phyloP scores from a whole-genome alignment of 2,113 vertebrate genomes.

The Phyllopteryx taeniolatus region DNA sequence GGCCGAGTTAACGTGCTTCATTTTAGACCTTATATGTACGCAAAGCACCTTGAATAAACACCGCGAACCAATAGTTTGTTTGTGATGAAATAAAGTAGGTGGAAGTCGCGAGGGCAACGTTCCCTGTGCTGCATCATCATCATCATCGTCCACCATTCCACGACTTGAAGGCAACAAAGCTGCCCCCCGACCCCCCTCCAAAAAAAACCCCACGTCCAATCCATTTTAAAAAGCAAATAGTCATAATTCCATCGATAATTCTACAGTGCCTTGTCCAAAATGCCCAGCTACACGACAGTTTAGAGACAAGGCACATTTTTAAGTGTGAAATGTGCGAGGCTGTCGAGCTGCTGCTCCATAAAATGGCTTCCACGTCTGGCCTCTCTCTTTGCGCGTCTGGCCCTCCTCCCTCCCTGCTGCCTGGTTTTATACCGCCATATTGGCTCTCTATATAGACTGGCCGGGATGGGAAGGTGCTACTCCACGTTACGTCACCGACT shows the following conservation, averaged over 20 bases:
- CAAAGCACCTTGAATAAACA: slow-evolving; percentile 71
- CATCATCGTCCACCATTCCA: slow-evolving; percentile 70
- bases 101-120: slow-evolving; percentile 1
- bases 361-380: slow-evolving; percentile 75
- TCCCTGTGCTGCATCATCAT: slow-evolving; percentile 43
- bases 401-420: slow-evolving; percentile 85
- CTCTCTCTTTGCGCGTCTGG: slow-evolving; percentile 77
- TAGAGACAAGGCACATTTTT: background rate
- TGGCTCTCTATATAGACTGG: slow-evolving; percentile 98
- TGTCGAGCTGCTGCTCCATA: slow-evolving; percentile 55
- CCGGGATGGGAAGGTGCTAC: slow-evolving; percentile 96
- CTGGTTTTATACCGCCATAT: slow-evolving; percentile 95
- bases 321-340: background rate
- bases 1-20: background rate
- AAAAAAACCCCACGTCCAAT: slow-evolving; percentile 30
- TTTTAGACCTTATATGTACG: slow-evolving; percentile 41
- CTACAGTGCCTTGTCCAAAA: background rate
- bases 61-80: slow-evolving; percentile 42
- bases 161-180: slow-evolving; percentile 30
- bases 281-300: background rate
- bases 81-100: slow-evolving; percentile 1
- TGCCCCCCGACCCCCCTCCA: slow-evolving; percentile 8
- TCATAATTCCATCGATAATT: slow-evolving; percentile 8
- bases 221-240: slow-evolving; percentile 16
- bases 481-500: slow-evolving; percentile 91